Evolutionary conservation across 2,797 vertebrate genomes (phyloP), one percentile per base, ranked within the genome.

Genomic region (Myotis daubentonii): DNA sequence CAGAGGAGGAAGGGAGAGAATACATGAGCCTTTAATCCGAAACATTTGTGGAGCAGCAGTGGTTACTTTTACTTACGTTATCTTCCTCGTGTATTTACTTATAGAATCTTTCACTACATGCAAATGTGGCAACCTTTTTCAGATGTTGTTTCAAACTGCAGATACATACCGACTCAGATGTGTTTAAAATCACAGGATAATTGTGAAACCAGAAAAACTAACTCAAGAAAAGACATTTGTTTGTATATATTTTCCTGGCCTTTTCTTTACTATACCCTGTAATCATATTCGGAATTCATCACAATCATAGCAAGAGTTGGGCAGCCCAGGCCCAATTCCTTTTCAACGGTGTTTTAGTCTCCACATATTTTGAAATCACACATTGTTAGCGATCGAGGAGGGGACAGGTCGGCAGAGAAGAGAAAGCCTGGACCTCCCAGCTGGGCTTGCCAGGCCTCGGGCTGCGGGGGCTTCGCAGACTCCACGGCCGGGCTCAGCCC

Each of bases 341-440:
- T 30, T 16, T 12, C 76, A 30, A 22, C 41, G 68, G 10, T 47
- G 47, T 47, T 47, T 49, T 72, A 16, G 44, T 65, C 22, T 80
- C 51, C 25, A 17, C n/a, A 6, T 85, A 70, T 87, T 94, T 84
- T 89, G 79, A 91, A 79, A 76, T 81, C 49, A 94, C 23, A 28
- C 20, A 5, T 71, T 79, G 87, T 89, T 93, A 95, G 83, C 84
- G 9, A 23, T 82, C 3, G 47, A 20, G 23, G 65, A 23, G n/a
- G n/a, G 5, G 5, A 2, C 13, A 2, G 49, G 6, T 17, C 36
- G 12, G 47, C 36, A 60, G 51, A 75, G 57, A 55, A 93, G 95
- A 11, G 36, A 81, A 75, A 75, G 5, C 51, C n/a, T 41, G 38
- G 28, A 2, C 36, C 33, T 49, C 28, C 6, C 25, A 47, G 0